These are phyloP conservation scores for Hydra vulgaris DNA, from an alignment of 30 jellyfish, hydroid and myxozoan species.

Conservation along the genomic window DNA sequence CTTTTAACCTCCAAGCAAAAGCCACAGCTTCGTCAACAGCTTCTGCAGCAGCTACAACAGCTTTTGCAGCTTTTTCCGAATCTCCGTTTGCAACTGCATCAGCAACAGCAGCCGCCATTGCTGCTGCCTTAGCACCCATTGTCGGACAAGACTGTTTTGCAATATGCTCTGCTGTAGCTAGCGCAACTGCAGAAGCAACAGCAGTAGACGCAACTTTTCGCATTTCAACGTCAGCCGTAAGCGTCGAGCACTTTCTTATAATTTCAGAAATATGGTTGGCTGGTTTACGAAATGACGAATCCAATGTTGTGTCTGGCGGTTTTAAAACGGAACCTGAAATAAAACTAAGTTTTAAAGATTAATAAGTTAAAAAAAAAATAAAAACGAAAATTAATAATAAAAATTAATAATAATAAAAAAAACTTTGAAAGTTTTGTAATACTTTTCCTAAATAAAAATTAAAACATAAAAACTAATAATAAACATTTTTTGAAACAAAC, in stretches of 20 bases:
- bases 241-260: constrained; percentile 38
- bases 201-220: constrained; percentile 73
- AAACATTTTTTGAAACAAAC: too few relatives aligned
- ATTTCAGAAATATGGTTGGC: constrained; percentile 64
- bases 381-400: neutral
- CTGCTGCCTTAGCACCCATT: constrained; percentile 99
- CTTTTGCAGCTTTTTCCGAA: constrained; percentile 91
- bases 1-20: constrained; percentile 14
- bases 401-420: too few relatives aligned
- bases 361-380: neutral
- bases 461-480: too few relatives aligned
- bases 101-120: constrained; percentile 95
- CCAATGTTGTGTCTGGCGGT: neutral
- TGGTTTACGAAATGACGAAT: constrained; percentile 16
- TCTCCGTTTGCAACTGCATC: constrained; percentile 97
- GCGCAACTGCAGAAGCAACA: constrained; percentile 97
- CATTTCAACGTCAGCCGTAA: constrained; percentile 60
- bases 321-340: neutral
- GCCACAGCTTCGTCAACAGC: constrained; percentile 94
- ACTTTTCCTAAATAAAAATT: too few relatives aligned
- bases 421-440: too few relatives aligned
- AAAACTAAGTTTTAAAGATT: too few relatives aligned
- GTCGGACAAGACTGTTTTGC: constrained; percentile 95
- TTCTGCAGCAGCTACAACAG: constrained; percentile 88
- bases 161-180: constrained; percentile 93